Evolutionary conservation across 2,113 vertebrate species (phyloP).

Genomic region (Phasianus colchicus): DNA sequence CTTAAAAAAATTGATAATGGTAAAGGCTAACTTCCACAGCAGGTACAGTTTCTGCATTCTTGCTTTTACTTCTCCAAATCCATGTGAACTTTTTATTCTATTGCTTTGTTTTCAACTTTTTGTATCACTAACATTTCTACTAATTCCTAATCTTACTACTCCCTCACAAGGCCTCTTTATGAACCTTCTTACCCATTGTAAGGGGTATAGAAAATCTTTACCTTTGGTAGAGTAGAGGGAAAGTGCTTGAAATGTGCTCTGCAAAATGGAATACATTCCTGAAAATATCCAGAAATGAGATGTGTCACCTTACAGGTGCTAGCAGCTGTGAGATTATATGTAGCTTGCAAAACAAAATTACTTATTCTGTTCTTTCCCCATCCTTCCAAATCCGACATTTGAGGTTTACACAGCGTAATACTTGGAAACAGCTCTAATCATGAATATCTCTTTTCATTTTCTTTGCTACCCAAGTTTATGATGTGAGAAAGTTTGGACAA

Average conservation of each 20-base stretch:
- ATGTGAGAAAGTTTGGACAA: not conserved
- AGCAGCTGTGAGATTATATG: not conserved
- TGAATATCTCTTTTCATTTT: not conserved
- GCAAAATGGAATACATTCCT: not conserved
- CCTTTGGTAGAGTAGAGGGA: not conserved
- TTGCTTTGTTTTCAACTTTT: not conserved
- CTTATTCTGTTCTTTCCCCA: not conserved
- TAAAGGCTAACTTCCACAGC: not conserved
- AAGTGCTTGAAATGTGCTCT: not conserved
- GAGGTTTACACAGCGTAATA: not conserved
- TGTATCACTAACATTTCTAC: not conserved
- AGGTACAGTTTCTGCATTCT: not conserved
- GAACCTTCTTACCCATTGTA: not conserved
- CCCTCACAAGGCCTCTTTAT: not conserved
- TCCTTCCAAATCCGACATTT: not conserved
- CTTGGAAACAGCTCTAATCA: not conserved
- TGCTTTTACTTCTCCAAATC: not conserved
- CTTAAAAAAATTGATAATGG: not conserved
- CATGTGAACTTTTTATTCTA: not conserved
- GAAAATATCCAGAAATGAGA: not conserved
- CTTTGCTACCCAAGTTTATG: not conserved
- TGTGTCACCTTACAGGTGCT: not conserved
- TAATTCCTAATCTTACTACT: not conserved
- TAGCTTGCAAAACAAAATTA: not conserved
- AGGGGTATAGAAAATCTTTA: not conserved